Base-by-base conservation (phyloP, 1,140 invertebrate species). In the Drosophila seguyi region DNA sequence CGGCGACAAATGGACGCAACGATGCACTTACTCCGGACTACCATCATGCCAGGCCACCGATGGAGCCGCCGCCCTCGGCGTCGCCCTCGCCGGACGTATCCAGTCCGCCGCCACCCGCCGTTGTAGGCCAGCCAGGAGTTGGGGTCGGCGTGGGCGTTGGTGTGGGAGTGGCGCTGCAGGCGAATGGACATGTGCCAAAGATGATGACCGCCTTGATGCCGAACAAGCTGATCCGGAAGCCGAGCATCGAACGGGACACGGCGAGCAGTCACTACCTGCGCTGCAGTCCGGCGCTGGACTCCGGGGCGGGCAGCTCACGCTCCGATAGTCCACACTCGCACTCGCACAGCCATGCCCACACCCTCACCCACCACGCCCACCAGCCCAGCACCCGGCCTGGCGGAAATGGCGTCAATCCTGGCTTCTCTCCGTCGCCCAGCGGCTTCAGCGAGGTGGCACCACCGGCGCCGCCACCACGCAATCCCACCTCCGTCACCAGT, bases 241-340 rank as follows among this genome's bases (percentile, higher is more conserved):
- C 97, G 16, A 97, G 97, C 92, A 94, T 98, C 63, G 97, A 98
- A 92, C 94, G 96, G 42, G 96, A 97, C 88, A 92, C 96, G 11
- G 95, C 91, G 7, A 93, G 96, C 25, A 69, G 16, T 67, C 95
- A 96, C 56, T 92, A 90, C 65, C 47, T 91, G 47, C 94, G 97
- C 57, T 96, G 96, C 10, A 97, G 97, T 93, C 97, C 97, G 1
- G 97, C 96, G 1, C 93, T 98, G 44, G 97, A 98, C 76, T 97
- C 96, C 45, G 96, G 96, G 8, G 97, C 96, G 16, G 97, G 96
- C 18, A 98, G 97, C 90, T 97, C 97, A 11, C 94, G 97, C 27
- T 98, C 97, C 0, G 97, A 98, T 87, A 98, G 97, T 93, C 97
- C 97, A 1, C 94, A 96, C 71, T 94, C 96, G 65, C 81, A 84